Base-by-base conservation (phyloP, 2,888 invertebrate genomes). In the Saturnia japonica region DNA sequence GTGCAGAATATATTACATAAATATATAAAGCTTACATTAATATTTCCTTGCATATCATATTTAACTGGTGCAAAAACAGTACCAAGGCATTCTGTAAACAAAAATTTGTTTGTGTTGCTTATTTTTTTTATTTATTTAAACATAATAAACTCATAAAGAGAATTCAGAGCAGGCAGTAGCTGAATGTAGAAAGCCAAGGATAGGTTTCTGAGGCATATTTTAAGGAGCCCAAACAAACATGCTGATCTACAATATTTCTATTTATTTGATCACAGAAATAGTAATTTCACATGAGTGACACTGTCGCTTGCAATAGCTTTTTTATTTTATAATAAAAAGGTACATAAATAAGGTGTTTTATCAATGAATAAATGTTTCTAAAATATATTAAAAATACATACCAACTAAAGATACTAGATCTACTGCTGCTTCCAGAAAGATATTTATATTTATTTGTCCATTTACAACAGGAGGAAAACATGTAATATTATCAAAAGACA, bases 21-120 rank as follows among this genome's bases (percentile, higher is more conserved):
- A 68, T 68, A 34, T 34, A 67, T 47, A 60, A 66, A 22, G 75
- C 94, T 95, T 91, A 97, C 97, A 85, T 95, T 95, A 77, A 97
- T 95, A 88, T 97, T 97, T 79, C 96, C 96, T 89, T 95, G 95
- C 95, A 97, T 96, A 82, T 97, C 97, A 87, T 95, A 95, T 80
- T 95, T 96, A 60, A 97, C 96, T 42, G 97, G 96, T 67, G 95
- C 93, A 87, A 97, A 97, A 22, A 96, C 90, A 87, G 95, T 96
- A 69, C 97, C 97, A 83, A 97, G 95, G 77, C 95, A 94, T 81
- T 96, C 97, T 97, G 93, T 76, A 95, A 95, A 76, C 72, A 77
- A 71, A 70, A 73, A 64, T 40, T 14, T 47, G 28, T 67, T 28
- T 42, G 45, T 7, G 11, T 16, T 68, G 19, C 16, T 47, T 47